These are phyloP conservation scores for Calonectris borealis DNA, from an alignment of 2,113 vertebrate genomes.

Conservation along the genomic window DNA sequence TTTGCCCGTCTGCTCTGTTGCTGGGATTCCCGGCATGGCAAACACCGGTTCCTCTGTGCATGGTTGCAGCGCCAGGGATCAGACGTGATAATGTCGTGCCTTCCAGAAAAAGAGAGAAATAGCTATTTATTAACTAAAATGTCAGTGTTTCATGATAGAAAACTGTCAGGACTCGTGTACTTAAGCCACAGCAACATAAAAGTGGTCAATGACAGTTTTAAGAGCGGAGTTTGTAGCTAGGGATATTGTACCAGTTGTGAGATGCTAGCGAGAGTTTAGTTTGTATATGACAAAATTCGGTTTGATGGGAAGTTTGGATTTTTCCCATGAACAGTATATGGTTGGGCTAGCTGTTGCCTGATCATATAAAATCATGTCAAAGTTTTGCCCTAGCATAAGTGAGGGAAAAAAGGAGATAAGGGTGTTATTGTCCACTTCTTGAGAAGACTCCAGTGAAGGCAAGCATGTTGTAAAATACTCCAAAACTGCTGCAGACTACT, in stretches of 20 bases:
- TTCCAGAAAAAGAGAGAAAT: not conserved
- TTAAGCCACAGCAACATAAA: not conserved
- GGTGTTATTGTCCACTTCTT: not conserved
- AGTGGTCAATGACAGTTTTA: not conserved
- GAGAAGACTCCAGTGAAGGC: not conserved
- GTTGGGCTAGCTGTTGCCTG: not conserved
- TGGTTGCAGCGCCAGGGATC: not conserved
- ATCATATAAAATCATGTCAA: not conserved
- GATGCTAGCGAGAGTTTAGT: not conserved
- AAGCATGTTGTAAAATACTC: not conserved
- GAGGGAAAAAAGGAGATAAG: not conserved
- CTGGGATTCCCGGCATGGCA: not conserved
- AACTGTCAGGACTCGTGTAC: not conserved
- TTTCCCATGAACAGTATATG: accelerated
- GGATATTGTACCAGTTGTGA: not conserved
- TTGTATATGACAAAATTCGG: not conserved
- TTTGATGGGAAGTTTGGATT: not conserved
- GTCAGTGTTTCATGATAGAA: not conserved
- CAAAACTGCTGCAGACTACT: not conserved
- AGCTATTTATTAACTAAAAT: not conserved
- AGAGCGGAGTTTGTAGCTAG: not conserved
- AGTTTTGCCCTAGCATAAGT: not conserved
- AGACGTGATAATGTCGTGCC: accelerated
- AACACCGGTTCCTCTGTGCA: not conserved
- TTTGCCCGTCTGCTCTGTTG: not conserved